A percentile compares a stretch with the other conserved stretches of the same genome.
Conservation (phyloP, 2,888 invertebrate species). For the Galeopsomyia nigrocyanea region DNA sequence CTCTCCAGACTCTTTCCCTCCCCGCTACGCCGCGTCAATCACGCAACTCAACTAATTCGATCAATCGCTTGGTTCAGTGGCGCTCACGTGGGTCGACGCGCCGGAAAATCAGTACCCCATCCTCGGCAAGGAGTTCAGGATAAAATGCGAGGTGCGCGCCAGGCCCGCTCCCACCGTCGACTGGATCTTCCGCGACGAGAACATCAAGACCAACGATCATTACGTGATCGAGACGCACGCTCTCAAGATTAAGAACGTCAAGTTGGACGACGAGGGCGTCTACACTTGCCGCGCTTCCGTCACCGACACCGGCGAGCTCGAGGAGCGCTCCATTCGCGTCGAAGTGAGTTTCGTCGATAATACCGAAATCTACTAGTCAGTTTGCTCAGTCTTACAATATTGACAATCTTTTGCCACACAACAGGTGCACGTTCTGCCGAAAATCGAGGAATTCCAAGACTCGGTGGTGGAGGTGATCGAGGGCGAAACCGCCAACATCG, state of each 20-base stretch:
- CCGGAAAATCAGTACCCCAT: slow-evolving; percentile 87
- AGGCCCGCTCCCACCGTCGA: slow-evolving; percentile 88
- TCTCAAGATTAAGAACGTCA: slow-evolving; percentile 81
- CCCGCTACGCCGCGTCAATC: not conserved
- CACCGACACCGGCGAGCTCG: slow-evolving; percentile 79
- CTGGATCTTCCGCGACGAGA: slow-evolving; percentile 85
- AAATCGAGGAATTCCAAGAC: slow-evolving; percentile 75
- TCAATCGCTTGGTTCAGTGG: slow-evolving; percentile 74
- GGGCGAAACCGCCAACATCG: slow-evolving; percentile 82
- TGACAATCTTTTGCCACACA: not conserved
- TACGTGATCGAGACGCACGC: slow-evolving; percentile 84
- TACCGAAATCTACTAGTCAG: no score
- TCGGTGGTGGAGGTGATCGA: slow-evolving; percentile 81
- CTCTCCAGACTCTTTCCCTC: not conserved
- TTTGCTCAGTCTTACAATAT: not conserved
- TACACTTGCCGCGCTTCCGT: slow-evolving; percentile 92
- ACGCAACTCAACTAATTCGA: not conserved
- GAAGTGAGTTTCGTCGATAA: slow-evolving; percentile 75
- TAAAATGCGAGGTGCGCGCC: slow-evolving; percentile 88
- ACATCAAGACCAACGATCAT: slow-evolving; percentile 78
- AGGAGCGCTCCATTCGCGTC: slow-evolving; percentile 83
- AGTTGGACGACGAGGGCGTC: slow-evolving; percentile 86
- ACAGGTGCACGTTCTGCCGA: slow-evolving; percentile 82
- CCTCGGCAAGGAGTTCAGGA: slow-evolving; percentile 80
- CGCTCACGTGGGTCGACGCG: slow-evolving; percentile 89